Evolutionary conservation across 2,113 vertebrate genomes (phyloP).

Genomic region (Pelmatolapia mariae): DNA sequence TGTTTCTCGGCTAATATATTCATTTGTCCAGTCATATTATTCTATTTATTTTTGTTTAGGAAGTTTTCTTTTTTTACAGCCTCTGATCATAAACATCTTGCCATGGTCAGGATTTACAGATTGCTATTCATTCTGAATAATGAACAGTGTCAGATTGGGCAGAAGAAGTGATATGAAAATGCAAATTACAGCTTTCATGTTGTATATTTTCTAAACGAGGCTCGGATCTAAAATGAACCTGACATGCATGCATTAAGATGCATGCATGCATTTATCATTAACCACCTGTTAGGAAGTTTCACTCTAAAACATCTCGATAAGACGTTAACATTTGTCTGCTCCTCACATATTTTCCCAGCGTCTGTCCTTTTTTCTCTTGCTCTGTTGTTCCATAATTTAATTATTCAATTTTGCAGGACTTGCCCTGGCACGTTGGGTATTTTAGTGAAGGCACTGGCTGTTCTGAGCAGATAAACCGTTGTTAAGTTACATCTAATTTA

Average conservation of each 20-base stretch:
- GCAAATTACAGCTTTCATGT: background rate
- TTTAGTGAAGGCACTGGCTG: background rate
- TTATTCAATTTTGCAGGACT: background rate
- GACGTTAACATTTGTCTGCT: background rate
- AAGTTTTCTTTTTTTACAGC: background rate
- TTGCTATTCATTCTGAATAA: background rate
- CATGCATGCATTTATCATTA: background rate
- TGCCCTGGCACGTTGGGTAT: background rate
- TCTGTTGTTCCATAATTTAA: background rate
- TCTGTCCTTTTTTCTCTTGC: background rate
- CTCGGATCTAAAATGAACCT: background rate
- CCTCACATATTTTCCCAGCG: background rate
- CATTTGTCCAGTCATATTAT: accelerated
- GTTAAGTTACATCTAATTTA: background rate
- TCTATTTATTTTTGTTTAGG: background rate
- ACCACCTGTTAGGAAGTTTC: background rate
- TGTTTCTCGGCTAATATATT: background rate
- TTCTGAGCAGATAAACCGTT: background rate
- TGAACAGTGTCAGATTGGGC: background rate
- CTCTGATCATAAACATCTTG: background rate
- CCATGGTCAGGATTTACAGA: background rate
- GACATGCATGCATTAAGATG: background rate
- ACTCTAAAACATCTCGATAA: background rate
- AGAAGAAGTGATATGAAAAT: background rate
- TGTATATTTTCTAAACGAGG: background rate